phyloP scores from a whole-genome alignment of 2,113 vertebrate genomes.

The Leptobrachium ailaonicum region DNA sequence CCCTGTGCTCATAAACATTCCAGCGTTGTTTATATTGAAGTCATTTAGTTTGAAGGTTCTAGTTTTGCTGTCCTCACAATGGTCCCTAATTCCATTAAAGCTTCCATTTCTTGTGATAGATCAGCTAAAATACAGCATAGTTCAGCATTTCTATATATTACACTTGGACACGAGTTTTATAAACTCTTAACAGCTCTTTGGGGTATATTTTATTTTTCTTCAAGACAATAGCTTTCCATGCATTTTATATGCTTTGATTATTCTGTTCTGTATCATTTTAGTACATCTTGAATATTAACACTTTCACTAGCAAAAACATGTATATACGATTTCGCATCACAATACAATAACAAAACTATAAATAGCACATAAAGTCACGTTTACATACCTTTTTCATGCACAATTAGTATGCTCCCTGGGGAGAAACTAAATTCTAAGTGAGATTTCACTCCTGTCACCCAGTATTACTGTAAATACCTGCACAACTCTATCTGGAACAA shows the following conservation, averaged over 20 bases:
- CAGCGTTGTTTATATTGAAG: constrained; percentile 31
- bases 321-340: no score
- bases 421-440: no score
- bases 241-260: constrained; percentile 7
- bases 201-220: constrained; percentile 1
- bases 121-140: constrained; percentile 24
- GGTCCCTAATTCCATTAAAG: constrained; percentile 42
- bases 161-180: constrained; percentile 9
- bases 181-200: constrained; percentile 3
- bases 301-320: no score
- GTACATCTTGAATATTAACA: not conserved
- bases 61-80: constrained; percentile 25
- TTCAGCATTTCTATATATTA: constrained; percentile 36
- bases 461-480: no score
- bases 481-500: no score
- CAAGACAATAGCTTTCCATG: not conserved
- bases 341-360: no score
- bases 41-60: constrained; percentile 29
- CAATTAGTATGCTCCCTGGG: no score
- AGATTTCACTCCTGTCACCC: no score
- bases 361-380: no score
- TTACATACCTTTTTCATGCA: no score
- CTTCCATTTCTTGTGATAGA: constrained; percentile 26
- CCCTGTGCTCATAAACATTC: constrained; percentile 34
- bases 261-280: constrained; percentile 4